A percentile compares a stretch with the other conserved stretches of the same genome.
phyloP scores from a whole-genome alignment of 2,888 invertebrate genomes.

The Phoenoteleia sp. region DNA sequence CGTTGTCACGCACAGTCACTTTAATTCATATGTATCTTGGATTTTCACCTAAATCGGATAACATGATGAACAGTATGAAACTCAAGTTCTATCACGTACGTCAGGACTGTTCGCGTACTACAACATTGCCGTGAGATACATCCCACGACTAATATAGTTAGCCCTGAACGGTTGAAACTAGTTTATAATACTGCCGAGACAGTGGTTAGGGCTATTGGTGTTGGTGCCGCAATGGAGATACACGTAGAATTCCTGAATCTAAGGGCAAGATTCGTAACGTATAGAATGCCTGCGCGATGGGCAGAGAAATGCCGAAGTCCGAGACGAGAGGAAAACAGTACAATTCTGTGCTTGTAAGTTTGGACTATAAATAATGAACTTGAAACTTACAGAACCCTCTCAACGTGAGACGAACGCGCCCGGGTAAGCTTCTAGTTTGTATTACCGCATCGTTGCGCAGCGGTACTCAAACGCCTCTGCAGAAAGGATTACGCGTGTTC shows the following conservation, averaged over 20 bases:
- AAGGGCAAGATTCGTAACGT: neutral
- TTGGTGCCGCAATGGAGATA: neutral
- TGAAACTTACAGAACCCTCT: conserved; percentile 69
- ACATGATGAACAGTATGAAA: no score
- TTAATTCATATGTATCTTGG: no score
- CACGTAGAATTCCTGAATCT: neutral
- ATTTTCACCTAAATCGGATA: no score
- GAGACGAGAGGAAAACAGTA: conserved; percentile 58
- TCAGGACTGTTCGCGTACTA: conserved; percentile 69
- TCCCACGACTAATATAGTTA: conserved; percentile 64
- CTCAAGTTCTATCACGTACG: conserved; percentile 60
- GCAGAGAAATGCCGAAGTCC: conserved; percentile 22
- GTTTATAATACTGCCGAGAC: conserved; percentile 74
- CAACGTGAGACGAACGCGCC: conserved; percentile 50
- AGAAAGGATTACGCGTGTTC: conserved; percentile 46
- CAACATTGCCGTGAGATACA: conserved; percentile 49
- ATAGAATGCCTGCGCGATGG: conserved; percentile 11
- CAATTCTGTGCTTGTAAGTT: conserved; percentile 76
- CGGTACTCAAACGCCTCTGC: conserved; percentile 61
- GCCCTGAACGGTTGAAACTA: conserved; percentile 74
- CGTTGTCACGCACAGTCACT: no score
- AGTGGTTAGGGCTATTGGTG: conserved; percentile 21
- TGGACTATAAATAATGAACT: conserved; percentile 82
- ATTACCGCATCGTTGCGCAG: conserved; percentile 71
- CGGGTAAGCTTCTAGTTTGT: conserved; percentile 77